phyloP scores from a whole-genome alignment of 2,888 invertebrate genomes.

The Ochropleura plecta region DNA sequence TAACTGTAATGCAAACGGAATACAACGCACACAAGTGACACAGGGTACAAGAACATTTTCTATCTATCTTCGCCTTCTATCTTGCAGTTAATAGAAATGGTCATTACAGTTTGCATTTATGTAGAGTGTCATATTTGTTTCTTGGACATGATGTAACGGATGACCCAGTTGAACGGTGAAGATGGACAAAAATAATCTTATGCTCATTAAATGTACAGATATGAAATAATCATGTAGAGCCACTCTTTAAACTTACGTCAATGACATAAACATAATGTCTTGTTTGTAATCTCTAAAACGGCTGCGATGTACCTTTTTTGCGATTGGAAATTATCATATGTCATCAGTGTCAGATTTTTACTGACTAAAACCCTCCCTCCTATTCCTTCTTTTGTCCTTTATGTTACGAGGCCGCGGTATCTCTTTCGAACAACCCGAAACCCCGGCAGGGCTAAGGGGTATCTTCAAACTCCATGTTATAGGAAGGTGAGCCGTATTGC shows the following conservation, averaged over 20 bases:
- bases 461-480: neutral
- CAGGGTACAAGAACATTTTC: slow-evolving; percentile 32
- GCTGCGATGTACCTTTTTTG: no score
- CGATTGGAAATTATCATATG: no score
- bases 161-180: slow-evolving; percentile 20
- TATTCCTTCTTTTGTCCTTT: no score
- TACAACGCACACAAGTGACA: slow-evolving; percentile 6
- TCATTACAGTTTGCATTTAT: slow-evolving; percentile 49
- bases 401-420: no score
- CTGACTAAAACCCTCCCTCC: no score
- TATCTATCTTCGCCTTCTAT: slow-evolving; percentile 23
- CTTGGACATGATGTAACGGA: slow-evolving; percentile 33
- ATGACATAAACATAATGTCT: no score
- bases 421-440: no score
- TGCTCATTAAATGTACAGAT: neutral
- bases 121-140: slow-evolving; percentile 10
- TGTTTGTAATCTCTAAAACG: no score
- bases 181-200: neutral
- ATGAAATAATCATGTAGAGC: neutral
- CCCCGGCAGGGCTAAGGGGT: no score
- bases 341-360: no score
- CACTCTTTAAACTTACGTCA: no score
- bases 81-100: slow-evolving; percentile 34
- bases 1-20: slow-evolving; percentile 39
- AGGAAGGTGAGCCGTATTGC: neutral